Percentiles rank a stretch among this genome's conserved stretches.
Evolutionary conservation across 2,797 vertebrate genomes (phyloP).

Genomic region (Neopelma chrysocephalum): DNA sequence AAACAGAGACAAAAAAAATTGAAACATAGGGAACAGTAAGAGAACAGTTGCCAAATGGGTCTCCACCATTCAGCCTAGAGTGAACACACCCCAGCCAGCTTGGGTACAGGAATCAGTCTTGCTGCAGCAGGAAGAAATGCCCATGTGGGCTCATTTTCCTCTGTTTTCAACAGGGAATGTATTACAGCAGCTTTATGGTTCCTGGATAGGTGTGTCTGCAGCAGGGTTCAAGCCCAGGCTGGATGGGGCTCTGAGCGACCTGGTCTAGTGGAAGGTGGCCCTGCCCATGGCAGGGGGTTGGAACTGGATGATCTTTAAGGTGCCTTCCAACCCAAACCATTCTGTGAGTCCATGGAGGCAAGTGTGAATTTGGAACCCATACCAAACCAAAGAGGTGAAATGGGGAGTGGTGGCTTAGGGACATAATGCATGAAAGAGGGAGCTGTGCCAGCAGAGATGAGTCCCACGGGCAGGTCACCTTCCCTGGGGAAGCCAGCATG

Average conservation of each 20-base stretch:
- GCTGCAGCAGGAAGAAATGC: neutral
- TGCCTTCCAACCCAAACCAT: neutral
- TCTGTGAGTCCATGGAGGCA: neutral
- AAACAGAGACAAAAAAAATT: neutral
- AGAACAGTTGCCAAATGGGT: neutral
- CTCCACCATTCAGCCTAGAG: neutral
- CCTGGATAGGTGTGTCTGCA: neutral
- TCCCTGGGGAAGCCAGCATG: neutral
- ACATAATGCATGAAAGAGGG: neutral
- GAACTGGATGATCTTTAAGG: neutral
- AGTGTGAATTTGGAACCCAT: fast-evolving
- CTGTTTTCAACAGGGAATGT: neutral
- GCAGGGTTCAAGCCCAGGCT: neutral
- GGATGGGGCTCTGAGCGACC: neutral
- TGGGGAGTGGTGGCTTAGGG: neutral
- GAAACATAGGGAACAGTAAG: neutral
- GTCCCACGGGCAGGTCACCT: neutral
- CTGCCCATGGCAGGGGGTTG: neutral
- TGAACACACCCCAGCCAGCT: neutral
- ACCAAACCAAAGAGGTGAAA: neutral
- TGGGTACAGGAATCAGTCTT: neutral
- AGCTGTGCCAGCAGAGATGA: neutral
- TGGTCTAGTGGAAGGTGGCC: neutral
- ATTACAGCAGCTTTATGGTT: neutral
- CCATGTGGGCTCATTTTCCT: neutral